Percentiles rank a stretch among this genome's conserved stretches.
Evolutionary conservation across 2,888 invertebrate species (phyloP).

Genomic region (Pachycephus smyrnensis): DNA sequence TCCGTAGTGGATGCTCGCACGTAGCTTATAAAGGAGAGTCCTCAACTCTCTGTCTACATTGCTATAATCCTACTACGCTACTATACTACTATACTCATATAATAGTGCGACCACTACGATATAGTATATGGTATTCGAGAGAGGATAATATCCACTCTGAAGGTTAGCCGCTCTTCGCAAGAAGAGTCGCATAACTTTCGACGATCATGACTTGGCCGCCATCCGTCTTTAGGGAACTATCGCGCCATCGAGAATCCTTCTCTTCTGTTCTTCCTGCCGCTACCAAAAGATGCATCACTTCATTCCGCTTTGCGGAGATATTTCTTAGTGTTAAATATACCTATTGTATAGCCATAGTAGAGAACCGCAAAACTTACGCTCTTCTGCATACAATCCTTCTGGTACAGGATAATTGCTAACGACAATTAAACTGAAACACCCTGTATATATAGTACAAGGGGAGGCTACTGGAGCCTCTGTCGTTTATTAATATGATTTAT

Average conservation of each 20-base stretch:
- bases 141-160: conserved; percentile 42
- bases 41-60: neutral
- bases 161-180: conserved; percentile 36
- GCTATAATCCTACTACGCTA: neutral
- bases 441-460: neutral
- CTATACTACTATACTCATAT: neutral
- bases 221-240: conserved; percentile 52
- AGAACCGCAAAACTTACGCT: too few species aligned
- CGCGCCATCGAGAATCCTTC: conserved; percentile 36
- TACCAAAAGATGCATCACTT: conserved; percentile 56
- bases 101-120: neutral
- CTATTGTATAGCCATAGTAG: neutral
- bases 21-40: conserved; percentile 38
- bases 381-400: neutral
- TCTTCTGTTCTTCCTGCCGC: conserved; percentile 16
- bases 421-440: neutral
- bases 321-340: neutral
- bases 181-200: conserved; percentile 60
- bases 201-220: conserved; percentile 45
- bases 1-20: conserved; percentile 51
- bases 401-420: neutral
- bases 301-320: conserved; percentile 40
- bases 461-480: conserved; percentile 14
- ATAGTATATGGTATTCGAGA: conserved; percentile 33
- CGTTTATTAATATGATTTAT: conserved; percentile 58